Base-by-base conservation (phyloP, 2,113 vertebrate species). In the Protobothrops mucrosquamatus region DNA sequence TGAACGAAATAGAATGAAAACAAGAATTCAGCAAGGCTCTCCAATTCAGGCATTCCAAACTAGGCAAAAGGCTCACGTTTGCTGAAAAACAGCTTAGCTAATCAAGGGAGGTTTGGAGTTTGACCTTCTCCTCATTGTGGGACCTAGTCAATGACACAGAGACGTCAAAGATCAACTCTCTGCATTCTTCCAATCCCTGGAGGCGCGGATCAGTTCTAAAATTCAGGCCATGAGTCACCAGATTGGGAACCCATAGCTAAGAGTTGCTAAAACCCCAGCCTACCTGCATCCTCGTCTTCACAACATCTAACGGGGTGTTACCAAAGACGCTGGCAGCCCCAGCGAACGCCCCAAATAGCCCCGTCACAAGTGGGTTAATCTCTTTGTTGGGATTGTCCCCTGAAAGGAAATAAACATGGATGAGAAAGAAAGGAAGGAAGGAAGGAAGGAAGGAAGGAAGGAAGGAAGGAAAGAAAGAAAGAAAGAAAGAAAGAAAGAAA, bases 211-310 rank as follows among this genome's bases (percentile, higher is more conserved):
- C 61, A 24, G 4, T 24, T 12, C n/a, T 22, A 54, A 89, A 18
- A 29, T 12, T 6, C 46, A 90, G 20, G 6, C 43, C 4, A 22
- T 4, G 57, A 14, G 22, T 1, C 6, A 10, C 55, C 55, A 46
- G 15, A 89, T 12, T 14, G 55, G 9, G 5, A 9, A 2, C 11
- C 46, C 48, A 29, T 15, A 43, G 5, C 56, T 43, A 29, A 46
- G 43, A 64, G 69, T 12, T 6, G 24, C 3, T 29, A 22, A 10
- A 55, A 23, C 0, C 0, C 34, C 0, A 22, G 52, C 0, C 0
- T 95, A 99, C 99, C 99, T 99, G 99, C 99, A 99, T 99, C 93
- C 99, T 98, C 81, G 99, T 99, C 97, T 99, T 99, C 94, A 99
- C 98, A 87, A 99, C 99, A 0, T 99, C 99, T 59, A 99, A 94